A percentile compares a stretch with the other conserved stretches of the same genome.
Evolutionary conservation across 2,888 invertebrate species (phyloP).

Genomic region (Eristalis pertinax): DNA sequence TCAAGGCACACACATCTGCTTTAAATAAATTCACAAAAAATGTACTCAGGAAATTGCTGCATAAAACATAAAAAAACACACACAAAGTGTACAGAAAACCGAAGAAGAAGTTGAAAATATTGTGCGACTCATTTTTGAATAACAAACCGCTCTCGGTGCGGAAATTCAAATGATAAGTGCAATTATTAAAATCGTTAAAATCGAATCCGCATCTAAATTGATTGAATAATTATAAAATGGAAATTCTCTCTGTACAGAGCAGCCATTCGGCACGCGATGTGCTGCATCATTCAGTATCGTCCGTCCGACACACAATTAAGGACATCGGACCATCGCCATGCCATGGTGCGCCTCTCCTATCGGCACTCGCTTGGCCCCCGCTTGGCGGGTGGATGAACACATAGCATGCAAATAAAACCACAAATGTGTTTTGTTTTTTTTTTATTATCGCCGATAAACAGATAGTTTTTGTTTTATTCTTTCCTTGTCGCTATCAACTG

Average conservation of each 20-base stretch:
- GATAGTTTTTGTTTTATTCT: neutral
- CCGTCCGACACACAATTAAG: conserved; percentile 9
- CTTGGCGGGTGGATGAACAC: too few relatives aligned
- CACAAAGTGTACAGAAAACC: neutral
- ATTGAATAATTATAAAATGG: conserved; percentile 47
- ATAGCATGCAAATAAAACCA: too few relatives aligned
- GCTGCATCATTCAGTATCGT: conserved; percentile 16
- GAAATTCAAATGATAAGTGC: conserved; percentile 11
- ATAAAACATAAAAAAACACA: neutral
- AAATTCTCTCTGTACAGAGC: conserved; percentile 6
- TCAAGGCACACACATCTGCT: neutral
- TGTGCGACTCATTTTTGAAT: conserved; percentile 13
- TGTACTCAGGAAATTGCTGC: conserved; percentile 25
- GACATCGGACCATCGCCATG: neutral
- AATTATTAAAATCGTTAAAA: conserved; percentile 44
- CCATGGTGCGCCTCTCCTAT: too few relatives aligned
- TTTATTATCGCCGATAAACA: neutral
- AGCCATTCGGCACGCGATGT: conserved; percentile 1
- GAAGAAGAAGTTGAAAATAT: neutral
- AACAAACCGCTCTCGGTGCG: neutral
- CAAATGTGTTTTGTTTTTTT: neutral
- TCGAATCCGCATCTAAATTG: conserved; percentile 54
- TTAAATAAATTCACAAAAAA: conserved; percentile 10
- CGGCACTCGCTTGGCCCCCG: too few relatives aligned
- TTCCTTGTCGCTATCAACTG: neutral